Conservation (phyloP, 2,888 invertebrate species). For the Leptopilina myrica region DNA sequence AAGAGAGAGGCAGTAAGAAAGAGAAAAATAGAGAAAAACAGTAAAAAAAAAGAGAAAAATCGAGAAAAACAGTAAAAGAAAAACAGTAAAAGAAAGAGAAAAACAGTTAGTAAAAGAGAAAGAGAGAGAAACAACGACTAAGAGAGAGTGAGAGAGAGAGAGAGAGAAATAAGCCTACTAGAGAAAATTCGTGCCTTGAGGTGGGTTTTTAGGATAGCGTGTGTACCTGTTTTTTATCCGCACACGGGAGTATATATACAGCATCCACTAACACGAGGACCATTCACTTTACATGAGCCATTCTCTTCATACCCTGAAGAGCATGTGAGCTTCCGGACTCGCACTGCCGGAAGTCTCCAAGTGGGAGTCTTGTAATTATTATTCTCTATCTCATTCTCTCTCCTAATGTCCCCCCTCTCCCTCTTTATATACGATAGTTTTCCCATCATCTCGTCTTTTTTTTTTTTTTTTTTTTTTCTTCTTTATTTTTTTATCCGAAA, state of each 20-base stretch:
- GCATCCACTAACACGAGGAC: slow-evolving; percentile 8
- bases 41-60: no score
- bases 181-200: slow-evolving; percentile 68
- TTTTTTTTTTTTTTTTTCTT: slow-evolving; percentile 43
- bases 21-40: no score
- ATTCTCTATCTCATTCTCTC: slow-evolving; percentile 59
- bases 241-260: slow-evolving; percentile 1
- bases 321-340: slow-evolving; percentile 57
- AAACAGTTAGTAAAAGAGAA: no score
- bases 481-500: slow-evolving; percentile 27
- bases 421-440: slow-evolving; percentile 41
- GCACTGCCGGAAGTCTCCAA: slow-evolving; percentile 58
- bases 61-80: no score
- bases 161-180: slow-evolving; percentile 58
- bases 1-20: slow-evolving; percentile 48
- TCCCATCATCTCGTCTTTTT: slow-evolving; percentile 39
- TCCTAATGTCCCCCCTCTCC: slow-evolving; percentile 57
- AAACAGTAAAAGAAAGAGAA: no score
- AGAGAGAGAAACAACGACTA: no score
- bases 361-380: slow-evolving; percentile 59
- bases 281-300: slow-evolving; percentile 46
- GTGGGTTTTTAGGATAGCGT: slow-evolving; percentile 49
- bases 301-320: slow-evolving; percentile 45
- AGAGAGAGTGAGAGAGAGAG: no score
- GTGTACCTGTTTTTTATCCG: neutral